phyloP scores from a whole-genome alignment of 1,140 invertebrate species.

The Apis mellifera region Amel_HAv3.1 CM009936.2:4421501-4422000 shows the following conservation, averaged over 20 bases:
- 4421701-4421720: too few relatives aligned
- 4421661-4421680: conserved; percentile 1
- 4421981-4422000: too few relatives aligned
- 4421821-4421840: conserved; percentile 53
- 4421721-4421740: not conserved
- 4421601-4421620: conserved; percentile 50
- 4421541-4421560: conserved; percentile 27
- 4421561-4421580: conserved; percentile 41
- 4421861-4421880: not conserved
- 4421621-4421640: conserved; percentile 48
- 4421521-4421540: not conserved
- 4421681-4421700: not conserved
- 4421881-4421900: not conserved
- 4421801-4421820: conserved; percentile 37
- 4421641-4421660: conserved; percentile 9
- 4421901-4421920: not conserved
- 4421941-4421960: not conserved
- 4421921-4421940: not conserved
- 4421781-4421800: conserved; percentile 22
- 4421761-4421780: conserved; percentile 44
- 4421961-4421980: too few relatives aligned
- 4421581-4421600: not conserved
- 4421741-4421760: conserved; percentile 40
- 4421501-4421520: conserved; percentile 35
- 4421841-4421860: conserved; percentile 31